A percentile compares a stretch with the other conserved stretches of the same genome.
Evolutionary conservation across 2,113 vertebrate genomes (phyloP).

Genomic region (Actenoides hombroni): DNA sequence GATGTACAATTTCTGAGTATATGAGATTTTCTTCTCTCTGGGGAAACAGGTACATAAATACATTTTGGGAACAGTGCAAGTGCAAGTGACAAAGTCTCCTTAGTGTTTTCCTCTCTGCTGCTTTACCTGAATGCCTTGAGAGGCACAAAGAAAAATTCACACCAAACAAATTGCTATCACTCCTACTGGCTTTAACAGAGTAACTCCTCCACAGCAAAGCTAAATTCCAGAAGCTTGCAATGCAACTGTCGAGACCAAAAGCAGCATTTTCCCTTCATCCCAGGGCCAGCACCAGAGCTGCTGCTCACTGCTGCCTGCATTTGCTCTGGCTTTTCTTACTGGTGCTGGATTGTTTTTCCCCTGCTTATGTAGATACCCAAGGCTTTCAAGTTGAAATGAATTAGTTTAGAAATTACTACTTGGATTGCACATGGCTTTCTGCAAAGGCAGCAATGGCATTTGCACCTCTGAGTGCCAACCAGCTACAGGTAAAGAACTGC

Average conservation of each 20-base stretch:
- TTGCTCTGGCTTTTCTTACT: background rate
- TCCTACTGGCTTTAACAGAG: background rate
- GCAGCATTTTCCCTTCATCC: background rate
- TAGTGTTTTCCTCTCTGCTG: background rate
- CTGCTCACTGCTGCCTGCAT: background rate
- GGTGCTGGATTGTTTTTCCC: background rate
- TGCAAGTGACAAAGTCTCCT: background rate
- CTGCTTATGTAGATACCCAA: background rate
- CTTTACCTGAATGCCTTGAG: background rate
- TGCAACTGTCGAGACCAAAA: background rate
- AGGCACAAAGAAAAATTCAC: background rate
- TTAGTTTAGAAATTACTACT: slow-evolving; percentile 8
- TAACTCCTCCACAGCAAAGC: background rate
- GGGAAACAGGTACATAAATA: background rate
- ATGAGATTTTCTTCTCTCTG: background rate
- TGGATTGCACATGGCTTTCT: slow-evolving; percentile 15
- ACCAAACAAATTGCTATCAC: background rate
- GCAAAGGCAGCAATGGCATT: slow-evolving; percentile 19
- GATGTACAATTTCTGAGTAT: accelerated
- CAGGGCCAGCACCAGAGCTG: background rate
- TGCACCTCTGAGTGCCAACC: slow-evolving; percentile 21
- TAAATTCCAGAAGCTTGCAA: background rate
- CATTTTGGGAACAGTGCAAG: background rate
- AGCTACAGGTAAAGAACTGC: slow-evolving; percentile 43
- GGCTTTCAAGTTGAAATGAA: background rate